phyloP scores from a whole-genome alignment of 2,113 vertebrate genomes.

The Zosterops lateralis region DNA sequence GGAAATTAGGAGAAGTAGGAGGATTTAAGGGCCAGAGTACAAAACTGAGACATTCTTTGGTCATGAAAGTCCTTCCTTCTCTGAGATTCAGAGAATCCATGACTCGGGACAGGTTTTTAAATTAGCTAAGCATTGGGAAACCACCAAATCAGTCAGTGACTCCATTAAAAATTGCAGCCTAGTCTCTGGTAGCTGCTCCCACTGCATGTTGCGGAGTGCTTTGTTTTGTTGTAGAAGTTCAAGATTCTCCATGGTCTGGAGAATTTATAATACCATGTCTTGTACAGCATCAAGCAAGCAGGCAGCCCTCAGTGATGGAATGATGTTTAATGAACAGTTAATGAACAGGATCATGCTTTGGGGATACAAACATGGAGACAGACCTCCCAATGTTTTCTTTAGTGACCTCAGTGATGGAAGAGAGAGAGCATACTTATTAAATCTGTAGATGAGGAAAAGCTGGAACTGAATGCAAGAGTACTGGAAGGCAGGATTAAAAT shows the following conservation, averaged over 20 bases:
- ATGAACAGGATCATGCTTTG: constrained; percentile 1
- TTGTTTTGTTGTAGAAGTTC: neutral
- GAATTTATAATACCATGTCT: neutral
- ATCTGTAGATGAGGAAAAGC: constrained; percentile 46
- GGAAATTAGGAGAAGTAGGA: neutral
- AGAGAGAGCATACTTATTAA: constrained; percentile 4
- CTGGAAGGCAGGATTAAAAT: constrained; percentile 58
- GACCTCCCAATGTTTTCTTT: constrained; percentile 35
- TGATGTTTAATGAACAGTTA: constrained; percentile 12
- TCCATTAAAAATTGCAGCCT: neutral
- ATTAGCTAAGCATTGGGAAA: neutral
- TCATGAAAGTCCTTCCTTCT: neutral
- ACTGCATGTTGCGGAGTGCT: neutral
- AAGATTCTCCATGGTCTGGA: neutral
- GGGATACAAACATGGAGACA: neutral
- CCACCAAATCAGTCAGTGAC: neutral
- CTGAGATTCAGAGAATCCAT: neutral
- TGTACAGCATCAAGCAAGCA: neutral
- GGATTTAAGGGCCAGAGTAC: neutral
- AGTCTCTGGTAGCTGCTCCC: neutral
- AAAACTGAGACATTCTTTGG: neutral
- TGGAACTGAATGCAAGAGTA: constrained; percentile 13
- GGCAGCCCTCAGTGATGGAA: neutral
- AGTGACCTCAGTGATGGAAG: constrained; percentile 37
- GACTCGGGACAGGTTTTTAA: neutral